A percentile compares a stretch with the other conserved stretches of the same genome.
phyloP scores from a whole-genome alignment of 2,113 vertebrate genomes.

The Nannobrachium achirus region DNA sequence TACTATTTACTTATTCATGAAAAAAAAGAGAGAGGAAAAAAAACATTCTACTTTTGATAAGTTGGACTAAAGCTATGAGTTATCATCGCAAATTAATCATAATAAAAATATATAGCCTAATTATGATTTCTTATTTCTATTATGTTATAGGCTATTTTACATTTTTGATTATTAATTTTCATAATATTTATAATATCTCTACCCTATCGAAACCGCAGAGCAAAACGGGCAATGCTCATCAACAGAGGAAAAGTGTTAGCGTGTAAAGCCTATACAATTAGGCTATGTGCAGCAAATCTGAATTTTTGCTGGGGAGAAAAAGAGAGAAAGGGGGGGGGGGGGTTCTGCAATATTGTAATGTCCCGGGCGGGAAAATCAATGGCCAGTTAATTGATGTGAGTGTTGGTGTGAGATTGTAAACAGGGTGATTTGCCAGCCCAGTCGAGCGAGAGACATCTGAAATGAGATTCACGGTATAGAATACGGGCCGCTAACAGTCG shows the following conservation, averaged over 20 bases:
- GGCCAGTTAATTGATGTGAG: conserved; percentile 88
- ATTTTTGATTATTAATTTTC: background rate
- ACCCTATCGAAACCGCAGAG: conserved; percentile 39
- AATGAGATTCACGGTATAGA: conserved; percentile 80
- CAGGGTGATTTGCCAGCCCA: conserved; percentile 89
- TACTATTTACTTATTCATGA: conserved; percentile 85
- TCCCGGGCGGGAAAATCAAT: conserved; percentile 82
- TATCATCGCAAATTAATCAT: conserved; percentile 33
- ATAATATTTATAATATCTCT: background rate
- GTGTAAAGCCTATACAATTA: conserved; percentile 44
- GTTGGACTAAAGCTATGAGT: conserved; percentile 43
- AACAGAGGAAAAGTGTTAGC: conserved; percentile 26
- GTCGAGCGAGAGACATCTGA: conserved; percentile 82
- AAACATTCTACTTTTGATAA: conserved; percentile 53
- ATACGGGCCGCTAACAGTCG: conserved; percentile 63
- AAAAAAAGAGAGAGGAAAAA: conserved; percentile 57
- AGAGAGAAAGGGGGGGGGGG: conserved; percentile 51
- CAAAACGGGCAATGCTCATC: conserved; percentile 45
- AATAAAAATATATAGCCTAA: conserved; percentile 16
- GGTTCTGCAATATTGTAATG: conserved; percentile 79
- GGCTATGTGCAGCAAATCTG: conserved; percentile 56
- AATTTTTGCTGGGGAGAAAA: conserved; percentile 52
- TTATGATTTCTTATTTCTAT: background rate
- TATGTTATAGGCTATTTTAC: background rate
- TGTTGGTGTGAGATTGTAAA: conserved; percentile 88